These are phyloP conservation scores for Acrobasis suavella DNA, from an alignment of 2,888 invertebrate genomes.

Conservation along the genomic window DNA sequence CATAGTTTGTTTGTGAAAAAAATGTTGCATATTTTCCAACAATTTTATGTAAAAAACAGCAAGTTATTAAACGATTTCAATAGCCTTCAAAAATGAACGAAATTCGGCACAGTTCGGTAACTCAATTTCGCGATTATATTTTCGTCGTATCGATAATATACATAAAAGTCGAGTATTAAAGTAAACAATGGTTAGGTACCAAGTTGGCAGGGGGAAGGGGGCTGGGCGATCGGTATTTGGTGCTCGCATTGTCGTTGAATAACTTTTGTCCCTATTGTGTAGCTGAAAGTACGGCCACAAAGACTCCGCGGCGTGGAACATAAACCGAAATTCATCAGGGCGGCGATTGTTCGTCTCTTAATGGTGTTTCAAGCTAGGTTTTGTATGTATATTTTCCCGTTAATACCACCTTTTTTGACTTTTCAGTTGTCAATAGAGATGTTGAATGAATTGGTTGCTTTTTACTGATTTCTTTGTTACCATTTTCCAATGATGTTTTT, in stretches of 20 bases:
- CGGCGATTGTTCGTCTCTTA: constrained; percentile 76
- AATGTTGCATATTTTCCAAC: not conserved
- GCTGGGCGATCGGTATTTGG: constrained; percentile 80
- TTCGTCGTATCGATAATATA: constrained; percentile 66
- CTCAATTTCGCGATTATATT: constrained; percentile 63
- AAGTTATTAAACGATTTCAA: constrained; percentile 16
- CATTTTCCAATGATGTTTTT: constrained; percentile 1
- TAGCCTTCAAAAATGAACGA: constrained; percentile 24
- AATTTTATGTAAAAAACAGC: constrained; percentile 4
- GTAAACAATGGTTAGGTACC: constrained; percentile 77
- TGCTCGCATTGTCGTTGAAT: constrained; percentile 82
- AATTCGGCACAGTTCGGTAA: constrained; percentile 42
- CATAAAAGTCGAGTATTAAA: constrained; percentile 79
- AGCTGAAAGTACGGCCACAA: constrained; percentile 79
- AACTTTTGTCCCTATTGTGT: constrained; percentile 84
- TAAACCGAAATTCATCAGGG: constrained; percentile 81
- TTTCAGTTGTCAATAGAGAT: constrained; percentile 23
- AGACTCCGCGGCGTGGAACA: constrained; percentile 75
- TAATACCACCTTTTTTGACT: constrained; percentile 34
- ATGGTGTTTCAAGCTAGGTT: constrained; percentile 65
- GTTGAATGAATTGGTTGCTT: constrained; percentile 18
- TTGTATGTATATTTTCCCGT: constrained; percentile 35
- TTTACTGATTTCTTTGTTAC: constrained; percentile 5
- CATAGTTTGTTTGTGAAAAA: too few relatives aligned
- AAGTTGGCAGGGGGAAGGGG: constrained; percentile 56